These are phyloP conservation scores for Pachypanchax playfairii DNA, from an alignment of 2,113 vertebrate species.

Conservation along the genomic window DNA sequence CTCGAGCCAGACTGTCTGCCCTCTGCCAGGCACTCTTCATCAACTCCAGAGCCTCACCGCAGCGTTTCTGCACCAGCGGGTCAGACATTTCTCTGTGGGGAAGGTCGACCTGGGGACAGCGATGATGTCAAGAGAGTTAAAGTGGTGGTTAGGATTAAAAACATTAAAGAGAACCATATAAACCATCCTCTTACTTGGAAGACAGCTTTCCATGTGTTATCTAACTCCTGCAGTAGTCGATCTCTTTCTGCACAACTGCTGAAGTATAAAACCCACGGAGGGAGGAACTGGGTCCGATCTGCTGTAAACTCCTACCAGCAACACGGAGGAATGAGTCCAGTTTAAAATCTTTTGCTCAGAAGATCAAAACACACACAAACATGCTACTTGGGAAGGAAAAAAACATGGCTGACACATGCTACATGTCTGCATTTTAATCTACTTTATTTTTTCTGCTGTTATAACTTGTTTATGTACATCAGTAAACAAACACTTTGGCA, in stretches of 20 bases:
- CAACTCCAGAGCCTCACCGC: constrained; percentile 87
- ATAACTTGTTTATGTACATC: too few relatives aligned
- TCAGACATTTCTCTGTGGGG: constrained; percentile 69
- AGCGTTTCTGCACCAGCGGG: constrained; percentile 82
- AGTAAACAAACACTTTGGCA: too few relatives aligned
- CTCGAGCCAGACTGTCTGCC: constrained; percentile 93
- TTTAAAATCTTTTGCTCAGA: background rate
- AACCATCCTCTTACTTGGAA: constrained; percentile 83
- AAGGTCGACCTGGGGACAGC: constrained; percentile 67
- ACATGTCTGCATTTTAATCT: too few relatives aligned
- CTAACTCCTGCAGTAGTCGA: constrained; percentile 85
- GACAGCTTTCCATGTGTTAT: constrained; percentile 81
- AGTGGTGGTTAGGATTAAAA: too few relatives aligned
- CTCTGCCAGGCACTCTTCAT: constrained; percentile 93
- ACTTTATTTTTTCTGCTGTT: too few relatives aligned
- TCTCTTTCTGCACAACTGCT: constrained; percentile 89
- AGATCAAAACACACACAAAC: background rate
- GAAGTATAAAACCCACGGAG: constrained; percentile 94
- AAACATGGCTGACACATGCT: background rate
- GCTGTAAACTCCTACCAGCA: constrained; percentile 87
- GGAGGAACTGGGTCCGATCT: constrained; percentile 84
- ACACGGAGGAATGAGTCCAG: background rate
- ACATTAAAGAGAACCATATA: too few relatives aligned
- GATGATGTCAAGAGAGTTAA: background rate
- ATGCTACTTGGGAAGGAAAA: too few relatives aligned